Evolutionary conservation across 2,888 invertebrate species (phyloP), one percentile per base, ranked within the genome.

Genomic region (Apamea anceps): DNA sequence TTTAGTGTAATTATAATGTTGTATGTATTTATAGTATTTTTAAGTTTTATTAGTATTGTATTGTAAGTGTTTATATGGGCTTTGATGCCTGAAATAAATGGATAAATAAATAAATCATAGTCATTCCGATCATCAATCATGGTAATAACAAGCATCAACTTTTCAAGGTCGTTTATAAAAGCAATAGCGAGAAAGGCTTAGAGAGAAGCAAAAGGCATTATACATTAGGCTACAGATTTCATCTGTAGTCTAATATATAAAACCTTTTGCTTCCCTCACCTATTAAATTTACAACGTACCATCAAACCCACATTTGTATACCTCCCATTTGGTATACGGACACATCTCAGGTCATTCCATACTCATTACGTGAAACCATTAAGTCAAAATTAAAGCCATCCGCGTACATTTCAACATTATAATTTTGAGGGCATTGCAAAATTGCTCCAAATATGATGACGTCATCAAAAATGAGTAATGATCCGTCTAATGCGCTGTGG

Each of bases 391-490:
- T 84, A 84, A 88, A 85, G 75, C 84, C 82, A 85, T 85, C 87
- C 79, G 80, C 80, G 80, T 75, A 85, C 83, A 86, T 84, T 88
- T 86, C 79, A 80, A 85, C 88, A 85, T 85, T 76, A 87, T 86
- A 89, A 88, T 90, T 90, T 86, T 79, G 79, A 88, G 84, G 86
- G 79, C 85, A 85, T 87, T 87, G 79, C 86, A 82, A 90, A 90
- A 90, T 90, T 85, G 85, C 85, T 83, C 75, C 80, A 85, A 91
- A 88, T 90, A 90, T 91, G 93, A 93, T 91, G 92, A 86, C 89
- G 86, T 92, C 93, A 93, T 94, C 93, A 93, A 91, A 92, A 93
- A 92, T 93, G 93, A 93, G 90, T 92, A 93, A 94, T 92, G 93
- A 90, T 89, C 90, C 88, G 45, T 90, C 91, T 93, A 94, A 93